Evolutionary conservation across 2,797 vertebrate genomes (phyloP).

Genomic region (Acanthurus tractus): DNA sequence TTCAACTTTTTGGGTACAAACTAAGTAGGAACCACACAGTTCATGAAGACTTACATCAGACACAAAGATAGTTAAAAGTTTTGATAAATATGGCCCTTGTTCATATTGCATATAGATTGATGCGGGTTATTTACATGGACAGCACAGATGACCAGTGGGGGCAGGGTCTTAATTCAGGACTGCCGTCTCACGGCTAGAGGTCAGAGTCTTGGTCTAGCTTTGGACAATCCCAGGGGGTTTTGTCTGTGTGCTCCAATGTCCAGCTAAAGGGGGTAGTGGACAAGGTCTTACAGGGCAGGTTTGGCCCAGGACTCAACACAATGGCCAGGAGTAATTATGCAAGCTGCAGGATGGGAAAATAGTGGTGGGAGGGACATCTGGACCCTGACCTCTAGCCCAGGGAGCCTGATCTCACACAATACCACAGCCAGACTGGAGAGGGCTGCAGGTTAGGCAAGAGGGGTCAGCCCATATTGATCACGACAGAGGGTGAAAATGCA

Average conservation of each 20-base stretch:
- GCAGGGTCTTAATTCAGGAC: conserved; percentile 63
- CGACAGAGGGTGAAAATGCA: conserved; percentile 67
- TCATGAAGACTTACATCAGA: conserved; percentile 4
- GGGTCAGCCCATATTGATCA: conserved; percentile 79
- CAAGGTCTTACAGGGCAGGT: conserved; percentile 61
- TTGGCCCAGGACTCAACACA: conserved; percentile 75
- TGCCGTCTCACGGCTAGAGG: conserved; percentile 77
- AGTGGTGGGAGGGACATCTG: conserved; percentile 84
- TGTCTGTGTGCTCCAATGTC: conserved; percentile 71
- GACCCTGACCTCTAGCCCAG: conserved; percentile 80
- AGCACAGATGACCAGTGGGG: conserved; percentile 52
- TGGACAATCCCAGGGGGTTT: conserved; percentile 68
- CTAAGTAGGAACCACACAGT: conserved; percentile 2
- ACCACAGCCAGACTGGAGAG: conserved; percentile 58
- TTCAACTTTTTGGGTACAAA: background rate
- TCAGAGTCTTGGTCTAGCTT: conserved; percentile 71
- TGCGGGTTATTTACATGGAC: conserved; percentile 65
- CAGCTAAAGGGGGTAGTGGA: conserved; percentile 73
- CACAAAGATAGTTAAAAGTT: background rate
- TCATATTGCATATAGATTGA: conserved; percentile 35
- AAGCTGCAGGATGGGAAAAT: conserved; percentile 75
- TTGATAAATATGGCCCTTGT: conserved; percentile 1
- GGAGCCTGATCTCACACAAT: conserved; percentile 78
- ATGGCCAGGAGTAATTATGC: conserved; percentile 81
- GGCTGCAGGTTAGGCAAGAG: conserved; percentile 70